Evolutionary conservation across 2,888 invertebrate species (phyloP).

Genomic region (Microctonus brassicae): DNA sequence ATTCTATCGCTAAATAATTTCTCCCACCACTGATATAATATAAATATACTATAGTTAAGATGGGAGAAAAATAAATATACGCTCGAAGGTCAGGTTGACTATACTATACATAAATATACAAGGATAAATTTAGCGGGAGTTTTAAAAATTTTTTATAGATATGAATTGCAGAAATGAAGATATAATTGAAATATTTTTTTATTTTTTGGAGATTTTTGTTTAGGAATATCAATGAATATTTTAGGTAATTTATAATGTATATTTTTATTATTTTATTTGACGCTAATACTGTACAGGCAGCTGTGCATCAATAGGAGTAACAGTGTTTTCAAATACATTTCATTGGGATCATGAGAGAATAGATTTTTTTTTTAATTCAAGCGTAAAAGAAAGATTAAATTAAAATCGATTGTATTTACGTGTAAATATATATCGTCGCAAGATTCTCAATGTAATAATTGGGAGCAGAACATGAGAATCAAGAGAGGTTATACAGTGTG

Average conservation of each 20-base stretch:
- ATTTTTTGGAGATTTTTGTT: neutral
- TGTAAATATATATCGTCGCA: slow-evolving; percentile 58
- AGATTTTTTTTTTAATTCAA: slow-evolving; percentile 25
- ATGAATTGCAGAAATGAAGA: no score
- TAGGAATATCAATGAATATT: neutral
- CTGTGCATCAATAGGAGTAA: slow-evolving; percentile 49
- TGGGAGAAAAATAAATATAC: no score
- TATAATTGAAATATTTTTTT: no score
- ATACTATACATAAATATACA: no score
- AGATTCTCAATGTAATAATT: slow-evolving; percentile 49
- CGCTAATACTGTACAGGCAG: slow-evolving; percentile 67
- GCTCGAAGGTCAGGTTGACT: no score
- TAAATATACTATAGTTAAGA: no score
- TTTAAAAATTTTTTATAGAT: no score
- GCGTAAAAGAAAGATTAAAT: slow-evolving; percentile 39
- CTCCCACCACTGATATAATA: no score
- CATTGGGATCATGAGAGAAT: no score
- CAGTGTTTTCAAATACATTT: slow-evolving; percentile 7
- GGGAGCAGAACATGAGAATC: slow-evolving; percentile 59
- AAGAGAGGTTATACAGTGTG: slow-evolving; percentile 55
- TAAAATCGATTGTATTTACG: slow-evolving; percentile 36
- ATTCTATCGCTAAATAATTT: no score
- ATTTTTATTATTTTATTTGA: slow-evolving; percentile 47
- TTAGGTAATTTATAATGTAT: neutral
- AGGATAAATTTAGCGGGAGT: no score